phyloP scores from a whole-genome alignment of 1,140 invertebrate genomes.

The Anastatus disparis region DNA sequence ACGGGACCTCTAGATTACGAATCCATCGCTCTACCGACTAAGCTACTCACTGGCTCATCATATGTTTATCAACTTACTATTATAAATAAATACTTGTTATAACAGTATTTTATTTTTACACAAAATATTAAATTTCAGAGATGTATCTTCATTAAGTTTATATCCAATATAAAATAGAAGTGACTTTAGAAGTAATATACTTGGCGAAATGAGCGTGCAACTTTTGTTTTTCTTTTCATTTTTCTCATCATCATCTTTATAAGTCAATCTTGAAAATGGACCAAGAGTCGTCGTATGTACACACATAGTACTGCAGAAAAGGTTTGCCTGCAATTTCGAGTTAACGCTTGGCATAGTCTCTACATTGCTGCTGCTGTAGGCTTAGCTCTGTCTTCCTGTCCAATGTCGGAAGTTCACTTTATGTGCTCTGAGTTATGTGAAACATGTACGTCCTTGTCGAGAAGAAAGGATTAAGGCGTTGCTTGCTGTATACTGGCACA shows the following conservation, averaged over 20 bases:
- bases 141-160: too few species aligned
- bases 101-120: too few species aligned
- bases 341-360: neutral
- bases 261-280: constrained; percentile 47
- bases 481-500: neutral
- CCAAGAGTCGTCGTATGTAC: constrained; percentile 31
- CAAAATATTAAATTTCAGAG: too few species aligned
- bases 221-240: neutral
- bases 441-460: constrained; percentile 3
- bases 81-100: too few species aligned
- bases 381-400: neutral
- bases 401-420: constrained; percentile 4
- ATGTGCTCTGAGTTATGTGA: neutral
- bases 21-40: too few species aligned
- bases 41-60: too few species aligned
- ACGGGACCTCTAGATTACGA: too few species aligned
- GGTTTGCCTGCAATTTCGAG: neutral
- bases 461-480: neutral
- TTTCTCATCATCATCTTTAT: neutral
- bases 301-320: neutral
- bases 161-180: too few species aligned
- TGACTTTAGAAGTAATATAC: too few species aligned
- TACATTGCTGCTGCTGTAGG: neutral
- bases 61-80: too few species aligned
- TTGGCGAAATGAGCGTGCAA: too few species aligned